Evolutionary conservation across 2,113 vertebrate genomes (phyloP), one percentile per base, ranked within the genome.

Genomic region (Laticauda laticaudata): DNA sequence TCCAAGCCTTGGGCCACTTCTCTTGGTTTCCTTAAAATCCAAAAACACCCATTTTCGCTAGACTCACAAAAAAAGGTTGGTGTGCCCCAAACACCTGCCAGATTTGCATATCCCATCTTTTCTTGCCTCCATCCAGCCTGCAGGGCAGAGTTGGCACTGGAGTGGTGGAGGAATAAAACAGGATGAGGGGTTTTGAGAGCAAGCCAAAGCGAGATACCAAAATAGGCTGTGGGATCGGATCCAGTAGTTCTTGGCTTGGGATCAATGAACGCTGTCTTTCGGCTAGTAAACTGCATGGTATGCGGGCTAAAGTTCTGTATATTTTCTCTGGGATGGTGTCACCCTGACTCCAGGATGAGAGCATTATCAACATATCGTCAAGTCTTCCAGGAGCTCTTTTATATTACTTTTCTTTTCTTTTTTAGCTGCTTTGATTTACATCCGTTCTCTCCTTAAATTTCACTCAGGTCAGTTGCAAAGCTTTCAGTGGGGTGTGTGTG

Each of bases 201-300:
- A 94, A 94, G 98, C 98, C 98, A 98, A 97, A 95, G 96, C 94
- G 96, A 97, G 97, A 97, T 97, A 96, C 97, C 97, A 97, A 97
- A 98, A 97, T 94, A 96, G 96, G 97, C 97, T 95, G 86, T 59
- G 95, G 97, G 97, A 97, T 96, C 95, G 95, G 94, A 97, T 97
- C 97, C 97, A 97, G 98, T 96, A 97, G 97, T 96, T 95, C 93
- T 95, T 99, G 98, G 98, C 98, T 92, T 87, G 56, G 93, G 98
- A 98, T 99, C 98, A 99, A 95, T 98, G 97, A 97, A 97, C 98
- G 96, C 98, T 98, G 98, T 98, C 97, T 85, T 97, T 96, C 95
- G 97, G 96, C 96, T 97, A 97, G 97, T 97, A 98, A 98, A 98
- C 98, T 97, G 97, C 97, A 34, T 95, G 96, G 98, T 96, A 97